Evolutionary conservation across 2,888 invertebrate genomes (phyloP), one percentile per base, ranked within the genome.

Genomic region (Daptonema setosum): DNA sequence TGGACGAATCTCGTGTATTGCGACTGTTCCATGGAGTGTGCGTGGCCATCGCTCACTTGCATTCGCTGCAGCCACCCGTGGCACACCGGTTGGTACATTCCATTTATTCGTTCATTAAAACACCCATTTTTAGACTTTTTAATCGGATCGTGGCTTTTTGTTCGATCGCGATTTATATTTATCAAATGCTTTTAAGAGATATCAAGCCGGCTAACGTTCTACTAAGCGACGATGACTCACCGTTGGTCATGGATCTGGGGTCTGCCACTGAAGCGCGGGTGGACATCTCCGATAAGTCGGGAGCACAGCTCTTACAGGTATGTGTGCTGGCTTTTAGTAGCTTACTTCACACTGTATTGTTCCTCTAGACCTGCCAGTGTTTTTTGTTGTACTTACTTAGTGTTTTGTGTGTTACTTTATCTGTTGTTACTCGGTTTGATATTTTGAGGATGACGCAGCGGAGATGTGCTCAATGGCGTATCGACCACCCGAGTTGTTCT

Each of bases 391-490:
- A n/a, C n/a, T n/a, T n/a, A n/a, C n/a, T n/a, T n/a, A n/a, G n/a
- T n/a, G n/a, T n/a, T n/a, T n/a, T n/a, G n/a, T n/a, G n/a, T n/a
- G n/a, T n/a, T n/a, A n/a, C n/a, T n/a, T n/a, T n/a, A n/a, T n/a
- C n/a, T n/a, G n/a, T n/a, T n/a, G n/a, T n/a, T n/a, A n/a, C n/a
- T n/a, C n/a, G n/a, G n/a, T n/a, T n/a, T n/a, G n/a, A n/a, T n/a
- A n/a, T n/a, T 35, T 35, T 35, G 11, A 28, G 26, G 87, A 87
- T 68, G 73, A 80, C 54, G 86, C 86, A 1, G 83, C 83, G 54
- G 85, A 87, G 72, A 76, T 82, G 59, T 85, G 84, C 70, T 83
- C 85, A 28, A 86, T 87, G 81, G 81, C 85, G 2, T 88, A 85
- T 68, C 75, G 85, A 63, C 84, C 87, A 1, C 87, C 87, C 1